Conservation (phyloP, 2,113 vertebrate genomes). For the Calidris pygmaea region DNA sequence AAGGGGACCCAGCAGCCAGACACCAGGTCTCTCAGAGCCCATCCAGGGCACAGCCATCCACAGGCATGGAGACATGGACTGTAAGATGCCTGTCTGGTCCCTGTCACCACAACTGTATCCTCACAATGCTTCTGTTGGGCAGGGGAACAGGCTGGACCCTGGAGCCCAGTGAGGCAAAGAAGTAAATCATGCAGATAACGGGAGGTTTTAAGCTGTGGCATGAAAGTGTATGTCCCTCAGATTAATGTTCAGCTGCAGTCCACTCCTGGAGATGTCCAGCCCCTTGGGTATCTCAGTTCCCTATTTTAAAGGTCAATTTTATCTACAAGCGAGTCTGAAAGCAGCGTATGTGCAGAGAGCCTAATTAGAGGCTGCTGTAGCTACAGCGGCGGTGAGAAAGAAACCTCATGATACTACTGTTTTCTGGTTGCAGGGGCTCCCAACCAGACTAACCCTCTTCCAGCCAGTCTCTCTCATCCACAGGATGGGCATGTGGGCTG, state of each 20-base stretch:
- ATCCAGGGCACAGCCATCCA: not conserved
- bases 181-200: not conserved
- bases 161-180: not conserved
- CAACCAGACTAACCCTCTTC: not conserved
- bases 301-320: slow-evolving; percentile 1
- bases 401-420: not conserved
- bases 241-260: not conserved
- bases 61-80: not conserved
- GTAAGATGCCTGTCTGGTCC: not conserved
- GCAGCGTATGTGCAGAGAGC: not conserved
- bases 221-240: not conserved
- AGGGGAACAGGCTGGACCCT: not conserved
- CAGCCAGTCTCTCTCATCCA: not conserved
- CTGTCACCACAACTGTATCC: not conserved
- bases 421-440: not conserved
- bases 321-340: not conserved
- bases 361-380: not conserved
- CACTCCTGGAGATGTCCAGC: not conserved
- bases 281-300: not conserved
- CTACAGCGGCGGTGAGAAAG: not conserved
- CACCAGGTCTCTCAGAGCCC: not conserved
- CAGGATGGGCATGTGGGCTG: not conserved
- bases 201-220: not conserved
- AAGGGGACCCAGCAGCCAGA: not conserved
- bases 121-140: fast-evolving